A percentile compares a stretch with the other conserved stretches of the same genome.
These are phyloP conservation scores for Adoxophyes honmai DNA, from an alignment of 1,140 invertebrate species.

Conservation along the genomic window DNA sequence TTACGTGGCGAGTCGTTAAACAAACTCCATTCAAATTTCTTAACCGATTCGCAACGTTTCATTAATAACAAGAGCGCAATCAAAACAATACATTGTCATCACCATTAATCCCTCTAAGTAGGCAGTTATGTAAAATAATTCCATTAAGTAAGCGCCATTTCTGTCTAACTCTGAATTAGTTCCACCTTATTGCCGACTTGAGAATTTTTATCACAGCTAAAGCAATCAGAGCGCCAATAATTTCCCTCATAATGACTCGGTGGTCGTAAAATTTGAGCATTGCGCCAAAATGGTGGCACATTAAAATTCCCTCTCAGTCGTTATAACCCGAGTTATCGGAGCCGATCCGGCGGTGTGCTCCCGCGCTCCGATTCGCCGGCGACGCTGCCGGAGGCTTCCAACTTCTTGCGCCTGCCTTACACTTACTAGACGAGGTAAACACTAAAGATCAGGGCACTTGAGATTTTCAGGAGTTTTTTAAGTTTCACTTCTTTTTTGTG, in stretches of 20 bases:
- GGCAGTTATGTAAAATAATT: conserved; percentile 25
- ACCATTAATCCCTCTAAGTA: conserved; percentile 28
- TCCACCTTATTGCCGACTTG: conserved; percentile 74
- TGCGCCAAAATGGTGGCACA: conserved; percentile 75
- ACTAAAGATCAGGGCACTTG: too few relatives aligned
- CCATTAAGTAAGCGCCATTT: conserved; percentile 52
- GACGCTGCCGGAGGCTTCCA: too few relatives aligned
- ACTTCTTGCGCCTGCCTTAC: too few relatives aligned
- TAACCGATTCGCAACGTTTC: not conserved
- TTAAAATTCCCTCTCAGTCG: conserved; percentile 76
- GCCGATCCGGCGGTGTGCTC: conserved; percentile 10
- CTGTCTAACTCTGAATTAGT: conserved; percentile 68
- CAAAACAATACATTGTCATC: not conserved
- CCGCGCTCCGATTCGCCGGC: conserved; percentile 39
- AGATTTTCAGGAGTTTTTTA: too few relatives aligned
- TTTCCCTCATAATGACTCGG: conserved; percentile 75
- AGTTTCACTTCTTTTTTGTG: too few relatives aligned
- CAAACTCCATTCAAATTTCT: not conserved
- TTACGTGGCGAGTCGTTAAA: not conserved
- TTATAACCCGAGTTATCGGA: conserved; percentile 71
- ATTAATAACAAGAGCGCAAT: not conserved
- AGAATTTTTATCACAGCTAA: conserved; percentile 76
- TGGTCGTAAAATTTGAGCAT: conserved; percentile 75
- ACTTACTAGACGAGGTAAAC: too few relatives aligned
- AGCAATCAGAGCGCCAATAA: conserved; percentile 76